Evolutionary conservation across 2,888 invertebrate species (phyloP), one percentile per base, ranked within the genome.

Genomic region (Malacosoma neustria): DNA sequence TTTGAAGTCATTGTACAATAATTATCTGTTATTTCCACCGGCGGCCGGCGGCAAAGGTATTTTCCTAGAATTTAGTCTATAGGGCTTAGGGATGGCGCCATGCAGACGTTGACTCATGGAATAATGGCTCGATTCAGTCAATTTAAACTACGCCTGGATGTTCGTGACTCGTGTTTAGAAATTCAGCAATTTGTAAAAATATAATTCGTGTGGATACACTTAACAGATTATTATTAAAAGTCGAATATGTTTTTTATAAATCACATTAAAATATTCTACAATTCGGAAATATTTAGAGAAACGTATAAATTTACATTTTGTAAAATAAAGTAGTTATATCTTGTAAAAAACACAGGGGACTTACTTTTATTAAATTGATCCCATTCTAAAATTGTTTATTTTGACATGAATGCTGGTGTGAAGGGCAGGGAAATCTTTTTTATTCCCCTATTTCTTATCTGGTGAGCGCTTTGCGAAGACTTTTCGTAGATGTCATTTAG

Each of bases 401-500:
- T 51, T 61, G 53, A 54, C 51, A 53, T 46, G 52, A 58, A 51
- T 49, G 46, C 52, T 49, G 50, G 58, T 57, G 61, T 59, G 50
- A 60, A 56, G 59, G 56, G 50, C 58, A 40, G 47, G 51, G 56
- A 67, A 69, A 66, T 67, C 72, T 68, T 70, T 68, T 73, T 70
- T 69, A 72, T 68, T 68, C 66, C 65, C 69, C 64, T 59, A 69
- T 73, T 67, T 54, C 69, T 71, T 77, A 75, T 79, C 72, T 66
- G 22, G 48, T 47, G 51, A 51, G 57, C 51, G 61, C 56, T 65
- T 59, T 57, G 65, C 59, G 62, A 66, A 73, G 75, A 77, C 72
- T 81, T 75, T 79, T 77, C 71, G 74, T 73, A 54, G 76, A 72
- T 77, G 80, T 82, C 81, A 82, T 84, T 84, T 82, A 74, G 84